A percentile compares a stretch with the other conserved stretches of the same genome.
These are phyloP conservation scores for Acronicta leporina DNA, from an alignment of 2,888 invertebrate genomes.

Conservation along the genomic window DNA sequence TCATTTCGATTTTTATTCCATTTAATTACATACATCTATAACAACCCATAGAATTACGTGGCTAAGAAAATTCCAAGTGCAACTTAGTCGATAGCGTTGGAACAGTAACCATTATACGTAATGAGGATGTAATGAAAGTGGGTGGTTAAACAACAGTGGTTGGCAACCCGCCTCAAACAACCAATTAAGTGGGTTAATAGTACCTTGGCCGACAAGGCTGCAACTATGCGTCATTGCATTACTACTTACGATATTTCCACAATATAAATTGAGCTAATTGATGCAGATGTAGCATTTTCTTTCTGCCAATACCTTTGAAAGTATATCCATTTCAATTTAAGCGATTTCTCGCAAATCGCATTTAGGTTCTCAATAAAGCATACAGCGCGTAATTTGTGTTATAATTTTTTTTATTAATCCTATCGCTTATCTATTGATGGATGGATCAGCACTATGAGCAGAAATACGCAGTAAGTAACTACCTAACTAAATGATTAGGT, in stretches of 20 bases:
- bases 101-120: constrained; percentile 34
- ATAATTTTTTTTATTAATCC: too few relatives aligned
- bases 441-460: too few relatives aligned
- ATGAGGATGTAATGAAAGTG: constrained; percentile 30
- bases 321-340: too few relatives aligned
- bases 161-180: constrained; percentile 34
- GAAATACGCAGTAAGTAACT: too few relatives aligned
- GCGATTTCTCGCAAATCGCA: too few relatives aligned
- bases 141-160: constrained; percentile 28
- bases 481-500: too few relatives aligned
- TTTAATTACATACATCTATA: not conserved
- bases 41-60: not conserved
- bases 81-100: constrained; percentile 18
- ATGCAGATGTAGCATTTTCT: not conserved
- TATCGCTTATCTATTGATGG: too few relatives aligned
- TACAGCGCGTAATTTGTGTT: too few relatives aligned
- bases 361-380: too few relatives aligned
- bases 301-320: too few relatives aligned
- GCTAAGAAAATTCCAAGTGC: not conserved
- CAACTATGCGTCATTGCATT: constrained; percentile 30
- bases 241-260: constrained; percentile 12
- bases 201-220: constrained; percentile 23
- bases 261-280: not conserved
- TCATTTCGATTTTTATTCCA: too few relatives aligned
- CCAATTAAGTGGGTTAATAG: constrained; percentile 52